These are phyloP conservation scores for Drosophila persimilis DNA, from an alignment of 1,140 invertebrate species.

Conservation along the genomic window DNA sequence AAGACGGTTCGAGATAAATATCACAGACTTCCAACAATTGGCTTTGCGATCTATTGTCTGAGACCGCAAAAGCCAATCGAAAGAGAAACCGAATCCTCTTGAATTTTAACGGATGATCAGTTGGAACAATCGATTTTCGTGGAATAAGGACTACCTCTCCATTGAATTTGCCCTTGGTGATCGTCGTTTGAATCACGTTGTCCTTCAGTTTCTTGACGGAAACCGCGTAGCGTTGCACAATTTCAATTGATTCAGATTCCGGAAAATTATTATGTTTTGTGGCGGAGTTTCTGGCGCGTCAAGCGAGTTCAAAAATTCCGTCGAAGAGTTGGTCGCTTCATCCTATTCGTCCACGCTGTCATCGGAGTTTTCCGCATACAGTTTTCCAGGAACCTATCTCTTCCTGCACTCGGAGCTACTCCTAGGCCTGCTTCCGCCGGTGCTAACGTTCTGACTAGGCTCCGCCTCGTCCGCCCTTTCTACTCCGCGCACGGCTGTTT, in stretches of 20 bases:
- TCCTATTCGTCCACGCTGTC: no score
- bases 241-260: slow-evolving; percentile 4
- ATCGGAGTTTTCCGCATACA: no score
- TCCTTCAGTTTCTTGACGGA: not conserved
- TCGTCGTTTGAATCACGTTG: slow-evolving; percentile 9
- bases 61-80: slow-evolving; percentile 5
- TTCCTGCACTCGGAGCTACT: no score
- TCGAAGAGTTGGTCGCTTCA: no score
- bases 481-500: no score
- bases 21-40: not conserved
- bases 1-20: no score
- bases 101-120: slow-evolving; percentile 6
- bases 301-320: not conserved
- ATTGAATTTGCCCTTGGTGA: slow-evolving; percentile 12
- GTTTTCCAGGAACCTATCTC: no score
- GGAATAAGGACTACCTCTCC: slow-evolving; percentile 4
- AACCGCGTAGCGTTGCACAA: slow-evolving; percentile 2
- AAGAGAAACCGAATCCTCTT: slow-evolving; percentile 9
- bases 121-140: slow-evolving; percentile 7
- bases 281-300: not conserved
- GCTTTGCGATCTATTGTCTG: slow-evolving; percentile 7
- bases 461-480: no score
- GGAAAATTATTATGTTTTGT: not conserved
- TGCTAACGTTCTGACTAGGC: no score
- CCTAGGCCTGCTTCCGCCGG: no score